phyloP scores from a whole-genome alignment of 2,888 invertebrate genomes.

The Cryptus armator region DNA sequence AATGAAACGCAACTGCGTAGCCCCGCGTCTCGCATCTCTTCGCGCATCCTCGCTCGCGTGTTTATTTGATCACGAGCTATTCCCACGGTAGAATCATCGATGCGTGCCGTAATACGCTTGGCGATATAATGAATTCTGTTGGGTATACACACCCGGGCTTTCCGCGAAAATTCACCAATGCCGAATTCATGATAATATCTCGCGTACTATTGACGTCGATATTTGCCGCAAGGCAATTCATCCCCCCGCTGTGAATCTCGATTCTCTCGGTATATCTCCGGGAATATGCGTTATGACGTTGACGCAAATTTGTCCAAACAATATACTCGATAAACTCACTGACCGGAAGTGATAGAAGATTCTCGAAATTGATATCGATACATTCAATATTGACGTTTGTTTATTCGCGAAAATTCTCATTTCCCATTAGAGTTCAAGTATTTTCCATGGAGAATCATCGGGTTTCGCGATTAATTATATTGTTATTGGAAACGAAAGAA shows the following conservation, averaged over 20 bases:
- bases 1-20: slow-evolving; percentile 6
- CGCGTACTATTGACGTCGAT: neutral
- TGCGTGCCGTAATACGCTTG: slow-evolving; percentile 37
- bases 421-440: neutral
- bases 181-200: slow-evolving; percentile 9
- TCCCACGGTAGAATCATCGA: slow-evolving; percentile 47
- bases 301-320: slow-evolving; percentile 14
- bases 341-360: slow-evolving; percentile 5
- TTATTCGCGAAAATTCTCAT: neutral
- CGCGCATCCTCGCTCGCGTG: slow-evolving; percentile 2
- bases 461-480: too few relatives aligned
- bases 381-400: neutral
- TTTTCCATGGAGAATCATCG: too few relatives aligned
- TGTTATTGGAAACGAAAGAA: neutral
- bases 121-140: slow-evolving; percentile 45
- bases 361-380: neutral
- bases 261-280: neutral
- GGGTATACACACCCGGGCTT: slow-evolving; percentile 14
- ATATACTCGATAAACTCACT: slow-evolving; percentile 14
- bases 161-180: slow-evolving; percentile 25
- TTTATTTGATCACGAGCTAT: slow-evolving; percentile 35
- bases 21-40: neutral
- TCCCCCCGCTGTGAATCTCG: neutral
- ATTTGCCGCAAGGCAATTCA: neutral
- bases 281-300: neutral